Evolutionary conservation across 2,797 vertebrate species (phyloP).

Genomic region (Cephalopachus bancanus): DNA sequence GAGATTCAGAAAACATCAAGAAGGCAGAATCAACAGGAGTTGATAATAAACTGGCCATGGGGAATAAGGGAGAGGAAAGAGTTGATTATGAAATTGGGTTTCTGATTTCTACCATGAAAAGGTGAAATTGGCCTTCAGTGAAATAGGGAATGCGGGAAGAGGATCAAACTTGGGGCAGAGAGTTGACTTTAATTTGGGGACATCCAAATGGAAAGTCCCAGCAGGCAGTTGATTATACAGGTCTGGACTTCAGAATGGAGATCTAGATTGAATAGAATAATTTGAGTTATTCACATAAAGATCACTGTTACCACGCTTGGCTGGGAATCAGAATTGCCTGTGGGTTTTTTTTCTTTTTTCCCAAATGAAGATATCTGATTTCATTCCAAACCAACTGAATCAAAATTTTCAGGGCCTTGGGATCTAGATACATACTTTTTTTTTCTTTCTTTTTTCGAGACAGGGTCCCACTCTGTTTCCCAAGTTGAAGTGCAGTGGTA

Average conservation of each 20-base stretch:
- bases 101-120: not conserved
- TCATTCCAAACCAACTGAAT: conserved; percentile 6
- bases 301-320: conserved; percentile 1
- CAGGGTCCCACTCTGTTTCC: too few relatives aligned
- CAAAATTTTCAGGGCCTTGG: not conserved
- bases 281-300: not conserved
- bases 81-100: not conserved
- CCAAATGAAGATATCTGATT: conserved; percentile 2
- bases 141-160: not conserved
- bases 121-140: not conserved
- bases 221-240: not conserved
- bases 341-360: not conserved
- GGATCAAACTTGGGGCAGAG: not conserved
- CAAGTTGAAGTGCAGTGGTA: too few relatives aligned
- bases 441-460: too few relatives aligned
- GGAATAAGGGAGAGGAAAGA: not conserved
- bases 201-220: not conserved
- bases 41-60: not conserved
- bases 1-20: not conserved
- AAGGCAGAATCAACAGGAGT: not conserved
- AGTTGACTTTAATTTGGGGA: not conserved
- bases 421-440: not conserved
- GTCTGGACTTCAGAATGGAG: not conserved
- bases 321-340: conserved; percentile 23
- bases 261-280: not conserved